A percentile compares a stretch with the other conserved stretches of the same genome.
These are phyloP conservation scores for Podarcis cretensis DNA, from an alignment of 2,113 vertebrate genomes.

Conservation along the genomic window DNA sequence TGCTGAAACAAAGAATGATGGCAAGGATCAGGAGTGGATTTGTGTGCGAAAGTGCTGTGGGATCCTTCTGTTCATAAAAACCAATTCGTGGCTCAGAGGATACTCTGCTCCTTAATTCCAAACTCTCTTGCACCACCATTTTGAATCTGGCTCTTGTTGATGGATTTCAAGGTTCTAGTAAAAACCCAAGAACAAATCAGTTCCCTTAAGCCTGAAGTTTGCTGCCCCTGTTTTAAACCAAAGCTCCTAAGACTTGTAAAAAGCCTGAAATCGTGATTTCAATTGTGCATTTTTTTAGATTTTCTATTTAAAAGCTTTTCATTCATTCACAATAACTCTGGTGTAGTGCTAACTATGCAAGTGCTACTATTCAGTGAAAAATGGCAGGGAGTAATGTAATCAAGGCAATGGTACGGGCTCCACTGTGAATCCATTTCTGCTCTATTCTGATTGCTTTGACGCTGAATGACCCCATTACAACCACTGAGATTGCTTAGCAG, in stretches of 20 bases:
- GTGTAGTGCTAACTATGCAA: neutral
- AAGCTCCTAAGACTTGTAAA: neutral
- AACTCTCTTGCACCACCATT: too few species aligned
- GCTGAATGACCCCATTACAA: neutral
- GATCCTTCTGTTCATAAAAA: too few species aligned
- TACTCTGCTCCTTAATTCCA: too few species aligned
- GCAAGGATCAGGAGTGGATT: too few species aligned
- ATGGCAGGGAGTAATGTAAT: neutral
- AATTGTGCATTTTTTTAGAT: neutral
- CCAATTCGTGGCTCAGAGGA: too few species aligned
- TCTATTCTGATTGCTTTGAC: neutral
- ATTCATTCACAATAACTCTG: neutral
- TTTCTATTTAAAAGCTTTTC: neutral
- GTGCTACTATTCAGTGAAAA: neutral
- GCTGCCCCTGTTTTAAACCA: neutral
- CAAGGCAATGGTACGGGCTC: neutral
- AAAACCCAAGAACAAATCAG: too few species aligned
- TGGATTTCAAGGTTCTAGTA: too few species aligned
- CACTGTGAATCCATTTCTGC: slow-evolving; percentile 8
- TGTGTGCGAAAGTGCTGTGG: too few species aligned
- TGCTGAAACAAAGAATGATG: too few species aligned
- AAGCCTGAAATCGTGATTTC: neutral
- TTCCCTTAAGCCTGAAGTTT: too few species aligned
- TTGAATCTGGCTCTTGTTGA: too few species aligned
- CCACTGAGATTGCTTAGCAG: neutral